Base-by-base conservation (phyloP, 2,113 vertebrate species). In the Aspiorhynchus laticeps region DNA sequence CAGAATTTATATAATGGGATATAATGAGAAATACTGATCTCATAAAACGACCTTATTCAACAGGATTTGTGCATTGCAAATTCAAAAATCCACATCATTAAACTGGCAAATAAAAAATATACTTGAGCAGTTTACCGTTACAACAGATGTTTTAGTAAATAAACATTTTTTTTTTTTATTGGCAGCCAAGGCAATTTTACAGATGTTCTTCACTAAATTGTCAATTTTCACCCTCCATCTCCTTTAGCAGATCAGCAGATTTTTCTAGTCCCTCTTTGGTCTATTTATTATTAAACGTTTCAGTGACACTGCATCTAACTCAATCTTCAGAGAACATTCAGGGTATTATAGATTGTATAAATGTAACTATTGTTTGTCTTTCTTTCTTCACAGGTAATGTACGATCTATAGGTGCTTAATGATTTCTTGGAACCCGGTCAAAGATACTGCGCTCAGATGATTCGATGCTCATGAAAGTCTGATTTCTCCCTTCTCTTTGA, bases 361-460 rank as follows among this genome's bases (percentile, higher is more conserved):
- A 83, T 85, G 14, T 59, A 36, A 46, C 51, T 24, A 59, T 5
- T 69, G 26, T 76, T 53, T 80, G 1, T 86, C 31, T 86, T 12
- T 83, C 79, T 76, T 69, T 79, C 75, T 81, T 80, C 41, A 33
- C 88, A 91, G 90, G 87, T 89, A 3, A 86, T 85, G 38, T 87
- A 91, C 59, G 67, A 89, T 81, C 31, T 89, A 53, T 88, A 84
- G 83, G 67, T 67, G 73, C 75, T 76, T 26, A 15, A 69, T 73
- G 51, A 73, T 28, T 69, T 31, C 26, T 48, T 10, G 65, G 21
- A 74, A 8, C 15, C 51, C 6, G n/a, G n/a, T 81, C 31, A 46
- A 48, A 61, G 78, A 17, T 56, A 19, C n/a, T 19, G 79, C 24
- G 26, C 69, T 61, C 48, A n/a, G 41, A 82, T 69, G 26, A 79